Evolutionary conservation across 2,797 vertebrate genomes (phyloP), one percentile per base, ranked within the genome.

Genomic region (Pantherophis alleghaniensis): DNA sequence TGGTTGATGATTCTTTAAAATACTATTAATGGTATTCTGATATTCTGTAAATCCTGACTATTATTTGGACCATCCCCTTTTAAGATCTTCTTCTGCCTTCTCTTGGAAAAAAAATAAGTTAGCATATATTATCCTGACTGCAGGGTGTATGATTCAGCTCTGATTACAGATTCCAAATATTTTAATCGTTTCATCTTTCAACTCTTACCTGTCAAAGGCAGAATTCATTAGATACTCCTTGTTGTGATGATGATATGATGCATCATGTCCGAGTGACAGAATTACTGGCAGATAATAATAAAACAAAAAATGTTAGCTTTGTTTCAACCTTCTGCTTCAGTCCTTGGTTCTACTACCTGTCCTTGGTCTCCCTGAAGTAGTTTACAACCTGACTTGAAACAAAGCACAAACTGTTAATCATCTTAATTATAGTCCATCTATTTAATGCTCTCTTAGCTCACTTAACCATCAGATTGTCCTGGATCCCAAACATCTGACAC

Each of bases 251-350:
- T 93, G 88, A 37, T 24, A n/a, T 69, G 90, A 92, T 94, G 57
- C 93, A 20, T 0, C 7, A 89, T 32, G 79, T 86, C 86, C 51
- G 95, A 95, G 93, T 95, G 95, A 93, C 92, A 96, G 95, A 94
- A 92, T 94, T 95, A 95, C 92, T 96, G 95, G 93, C 94, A 95
- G 91, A 91, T 95, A 95, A 96, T 95, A 95, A 96, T 96, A 95
- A 96, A 94, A 90, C 86, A 92, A 95, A 55, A 96, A 94, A 83
- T 93, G 56, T 91, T 16, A 1, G 79, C 69, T 95, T 13, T 0
- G 47, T 94, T 94, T 91, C 93, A 95, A n/a, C 47, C 10, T 91
- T 42, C 92, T 94, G 94, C 86, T 94, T 95, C 95, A 90, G 87
- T 28, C 94, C 47, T 92, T 94, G 69, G 47, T 95, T 95, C 7